These are phyloP conservation scores for Dicerorhinus sumatrensis DNA, from an alignment of 2,113 vertebrate species.

Conservation along the genomic window DNA sequence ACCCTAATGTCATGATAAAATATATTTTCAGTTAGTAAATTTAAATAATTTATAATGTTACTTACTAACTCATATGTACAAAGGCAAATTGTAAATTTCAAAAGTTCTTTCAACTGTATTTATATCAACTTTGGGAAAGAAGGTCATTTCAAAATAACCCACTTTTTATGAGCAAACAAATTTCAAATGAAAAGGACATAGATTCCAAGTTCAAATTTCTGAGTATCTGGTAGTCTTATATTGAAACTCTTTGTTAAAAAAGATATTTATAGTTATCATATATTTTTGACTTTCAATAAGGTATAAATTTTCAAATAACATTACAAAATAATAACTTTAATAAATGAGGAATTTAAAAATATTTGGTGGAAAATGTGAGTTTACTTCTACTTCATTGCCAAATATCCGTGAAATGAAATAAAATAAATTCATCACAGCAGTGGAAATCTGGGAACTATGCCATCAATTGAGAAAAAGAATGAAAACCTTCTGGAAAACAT, in stretches of 20 bases:
- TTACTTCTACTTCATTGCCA: not conserved
- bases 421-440: not conserved
- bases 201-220: not conserved
- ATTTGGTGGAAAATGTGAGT: not conserved
- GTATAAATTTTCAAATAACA: not conserved
- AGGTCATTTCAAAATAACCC: not conserved
- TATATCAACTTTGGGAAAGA: not conserved
- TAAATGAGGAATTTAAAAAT: not conserved
- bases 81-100: not conserved
- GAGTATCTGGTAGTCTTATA: not conserved
- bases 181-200: not conserved
- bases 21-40: not conserved
- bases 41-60: not conserved
- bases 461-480: not conserved
- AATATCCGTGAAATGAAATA: not conserved
- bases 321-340: not conserved
- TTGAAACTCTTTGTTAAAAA: not conserved
- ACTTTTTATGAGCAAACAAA: not conserved
- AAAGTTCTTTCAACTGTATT: not conserved
- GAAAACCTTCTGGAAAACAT: not conserved
- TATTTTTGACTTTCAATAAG: not conserved
- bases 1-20: not conserved
- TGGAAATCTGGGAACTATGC: conserved; percentile 37
- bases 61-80: not conserved
- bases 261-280: not conserved